Evolutionary conservation across 2,888 invertebrate species (phyloP), one percentile per base, ranked within the genome.

Genomic region (Ochlodes sylvanus): DNA sequence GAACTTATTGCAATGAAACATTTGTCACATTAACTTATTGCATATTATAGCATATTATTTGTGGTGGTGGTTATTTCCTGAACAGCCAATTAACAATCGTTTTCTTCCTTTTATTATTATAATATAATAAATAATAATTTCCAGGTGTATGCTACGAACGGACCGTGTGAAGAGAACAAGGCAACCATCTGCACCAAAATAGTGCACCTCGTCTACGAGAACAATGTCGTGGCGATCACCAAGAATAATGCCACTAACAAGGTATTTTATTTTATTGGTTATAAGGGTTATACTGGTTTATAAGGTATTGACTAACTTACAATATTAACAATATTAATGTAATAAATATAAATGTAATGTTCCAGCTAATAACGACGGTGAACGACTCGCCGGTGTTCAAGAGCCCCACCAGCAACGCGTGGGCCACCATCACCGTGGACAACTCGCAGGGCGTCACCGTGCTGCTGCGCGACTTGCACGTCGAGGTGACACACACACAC

Each of bases 81-180:
- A n/a, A n/a, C n/a, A n/a, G n/a, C n/a, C n/a, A n/a, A n/a, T n/a
- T n/a, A n/a, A n/a, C n/a, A n/a, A n/a, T n/a, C 27, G 5, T 27
- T 27, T 27, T 27, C 3, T 27, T 27, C 5, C 5, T 27, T 27
- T 27, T 27, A 4, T 27, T 5, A 27, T 27, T 50, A 50, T 1
- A 2, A 10, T 42, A n/a, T 7, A n/a, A 42, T 50, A 15, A 0
- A 17, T 15, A 12, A 14, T 54, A 27, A 14, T 15, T 54, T n/a
- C 41, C 76, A 96, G 94, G 94, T 97, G 61, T 94, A 96, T 72
- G 95, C 96, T 1, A 96, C 95, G 0, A 97, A 97, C 83, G 95
- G 94, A 0, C 95, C 95, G 0, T 97, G 97, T 76, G 93, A 94
- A 32, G 94, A 94, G 61, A 91, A 93, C 54, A 75, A 78, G 0